Percentiles rank a stretch among this genome's conserved stretches.
These are phyloP conservation scores for Micrasema minimum DNA, from an alignment of 1,140 invertebrate species.

Conservation along the genomic window DNA sequence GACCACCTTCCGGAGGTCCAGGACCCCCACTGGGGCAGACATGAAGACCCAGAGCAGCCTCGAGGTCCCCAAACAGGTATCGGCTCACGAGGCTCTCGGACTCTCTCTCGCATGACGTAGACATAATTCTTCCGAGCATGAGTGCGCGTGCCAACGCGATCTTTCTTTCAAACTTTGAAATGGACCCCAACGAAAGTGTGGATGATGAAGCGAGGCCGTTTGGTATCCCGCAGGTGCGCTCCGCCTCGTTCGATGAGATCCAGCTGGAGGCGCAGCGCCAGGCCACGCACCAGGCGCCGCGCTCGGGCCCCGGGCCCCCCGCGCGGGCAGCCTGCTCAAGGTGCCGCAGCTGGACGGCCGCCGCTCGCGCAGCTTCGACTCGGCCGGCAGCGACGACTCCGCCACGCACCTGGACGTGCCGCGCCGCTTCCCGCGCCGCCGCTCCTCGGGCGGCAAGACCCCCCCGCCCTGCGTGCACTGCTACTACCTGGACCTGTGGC, in stretches of 20 bases:
- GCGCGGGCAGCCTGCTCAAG: constrained; percentile 66
- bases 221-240: constrained; percentile 68
- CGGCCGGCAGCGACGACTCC: constrained; percentile 74
- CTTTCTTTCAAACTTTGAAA: constrained; percentile 34
- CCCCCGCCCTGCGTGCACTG: constrained; percentile 74
- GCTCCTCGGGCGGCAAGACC: constrained; percentile 72
- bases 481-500: constrained; percentile 73
- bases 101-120: constrained; percentile 35
- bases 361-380: constrained; percentile 83
- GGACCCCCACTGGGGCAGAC: constrained; percentile 86
- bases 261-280: constrained; percentile 78
- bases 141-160: constrained; percentile 31
- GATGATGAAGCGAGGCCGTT: constrained; percentile 42
- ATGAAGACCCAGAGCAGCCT: constrained; percentile 91
- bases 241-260: constrained; percentile 89
- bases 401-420: constrained; percentile 75
- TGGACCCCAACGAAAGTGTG: constrained; percentile 22
- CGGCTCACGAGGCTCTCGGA: constrained; percentile 41
- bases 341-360: constrained; percentile 74
- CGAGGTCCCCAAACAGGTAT: constrained; percentile 86
- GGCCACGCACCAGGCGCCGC: constrained; percentile 61
- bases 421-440: constrained; percentile 70
- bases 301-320: constrained; percentile 62
- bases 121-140: constrained; percentile 31
- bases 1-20: constrained; percentile 85